A percentile compares a stretch with the other conserved stretches of the same genome.
phyloP scores from a whole-genome alignment of 2,113 vertebrate species.

The Synodontis membranacea region DNA sequence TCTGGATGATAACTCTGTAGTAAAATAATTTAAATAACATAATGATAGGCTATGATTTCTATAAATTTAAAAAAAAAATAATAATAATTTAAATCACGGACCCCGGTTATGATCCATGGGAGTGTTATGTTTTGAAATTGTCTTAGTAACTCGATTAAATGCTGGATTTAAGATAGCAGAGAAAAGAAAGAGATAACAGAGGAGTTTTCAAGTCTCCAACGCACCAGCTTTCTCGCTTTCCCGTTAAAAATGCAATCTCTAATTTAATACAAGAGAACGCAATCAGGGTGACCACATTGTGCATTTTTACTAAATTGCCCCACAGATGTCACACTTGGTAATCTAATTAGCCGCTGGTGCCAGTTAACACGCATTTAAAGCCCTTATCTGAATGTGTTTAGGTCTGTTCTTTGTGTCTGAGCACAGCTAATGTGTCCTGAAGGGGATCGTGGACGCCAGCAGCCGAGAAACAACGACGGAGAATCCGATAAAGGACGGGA shows the following conservation, averaged over 20 bases:
- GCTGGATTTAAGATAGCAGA: not conserved
- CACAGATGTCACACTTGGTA: constrained; percentile 32
- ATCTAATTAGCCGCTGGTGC: constrained; percentile 28
- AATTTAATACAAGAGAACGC: not conserved
- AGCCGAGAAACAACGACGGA: not conserved
- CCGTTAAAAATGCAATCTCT: not conserved
- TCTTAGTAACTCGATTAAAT: not conserved
- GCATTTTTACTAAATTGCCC: not conserved
- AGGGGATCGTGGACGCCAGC: constrained; percentile 3
- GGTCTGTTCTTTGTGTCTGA: constrained; percentile 10
- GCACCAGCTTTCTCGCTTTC: not conserved
- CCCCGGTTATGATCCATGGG: not conserved
- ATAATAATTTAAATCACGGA: not conserved
- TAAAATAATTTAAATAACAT: not conserved
- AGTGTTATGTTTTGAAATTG: not conserved
- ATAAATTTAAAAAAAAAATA: not conserved
- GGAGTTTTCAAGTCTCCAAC: not conserved
- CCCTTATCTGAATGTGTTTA: constrained; percentile 11
- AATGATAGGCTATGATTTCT: not conserved
- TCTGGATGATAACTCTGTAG: not conserved
- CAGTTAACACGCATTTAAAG: not conserved
- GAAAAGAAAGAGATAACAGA: too few relatives aligned
- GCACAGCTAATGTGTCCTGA: constrained; percentile 19
- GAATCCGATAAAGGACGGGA: constrained; percentile 46
- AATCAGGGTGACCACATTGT: not conserved